Evolutionary conservation across 2,888 invertebrate species (phyloP).

Genomic region (Malachius bipustulatus): DNA sequence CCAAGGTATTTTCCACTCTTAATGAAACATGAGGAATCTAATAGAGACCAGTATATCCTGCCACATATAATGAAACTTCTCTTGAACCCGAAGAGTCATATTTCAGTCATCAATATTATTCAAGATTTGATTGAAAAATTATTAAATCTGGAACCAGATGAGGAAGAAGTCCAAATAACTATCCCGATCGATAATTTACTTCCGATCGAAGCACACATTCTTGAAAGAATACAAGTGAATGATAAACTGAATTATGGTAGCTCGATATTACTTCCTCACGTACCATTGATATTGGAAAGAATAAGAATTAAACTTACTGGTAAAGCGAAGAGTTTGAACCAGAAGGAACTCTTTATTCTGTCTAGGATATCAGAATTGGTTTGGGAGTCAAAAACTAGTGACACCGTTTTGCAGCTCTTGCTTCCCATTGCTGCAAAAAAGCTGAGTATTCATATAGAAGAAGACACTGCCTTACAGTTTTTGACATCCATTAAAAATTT

Average conservation of each 20-base stretch:
- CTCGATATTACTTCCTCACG: constrained; percentile 59
- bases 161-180: constrained; percentile 37
- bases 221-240: constrained; percentile 28
- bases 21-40: constrained; percentile 43
- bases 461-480: constrained; percentile 58
- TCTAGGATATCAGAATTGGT: constrained; percentile 67
- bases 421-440: constrained; percentile 60
- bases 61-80: constrained; percentile 59
- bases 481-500: constrained; percentile 64
- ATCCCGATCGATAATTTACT: constrained; percentile 37
- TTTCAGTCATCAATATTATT: constrained; percentile 54
- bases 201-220: constrained; percentile 26
- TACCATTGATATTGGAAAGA: constrained; percentile 55
- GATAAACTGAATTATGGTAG: constrained; percentile 58
- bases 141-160: constrained; percentile 51
- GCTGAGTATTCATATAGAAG: constrained; percentile 46
- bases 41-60: constrained; percentile 45
- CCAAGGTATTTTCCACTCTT: constrained; percentile 65
- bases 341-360: constrained; percentile 59
- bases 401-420: constrained; percentile 54
- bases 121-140: constrained; percentile 65
- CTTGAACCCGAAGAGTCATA: constrained; percentile 53
- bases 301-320: constrained; percentile 53
- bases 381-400: constrained; percentile 52
- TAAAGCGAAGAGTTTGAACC: constrained; percentile 49